Evolutionary conservation across 2,888 invertebrate genomes (phyloP).

Genomic region (Metellina segmentata): DNA sequence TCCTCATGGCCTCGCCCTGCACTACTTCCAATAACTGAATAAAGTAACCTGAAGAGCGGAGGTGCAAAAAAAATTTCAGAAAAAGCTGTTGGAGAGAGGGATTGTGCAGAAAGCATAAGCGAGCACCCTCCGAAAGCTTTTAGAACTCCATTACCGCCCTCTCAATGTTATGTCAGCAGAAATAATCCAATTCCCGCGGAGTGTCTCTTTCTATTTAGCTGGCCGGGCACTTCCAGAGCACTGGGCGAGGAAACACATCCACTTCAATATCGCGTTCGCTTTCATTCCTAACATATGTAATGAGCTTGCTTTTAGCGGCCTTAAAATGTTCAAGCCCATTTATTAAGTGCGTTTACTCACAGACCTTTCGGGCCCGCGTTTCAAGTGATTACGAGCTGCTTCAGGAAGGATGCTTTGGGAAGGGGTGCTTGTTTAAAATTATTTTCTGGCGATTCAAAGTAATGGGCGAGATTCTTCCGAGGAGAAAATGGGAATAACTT

Average conservation of each 20-base stretch:
- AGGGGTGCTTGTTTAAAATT: not conserved
- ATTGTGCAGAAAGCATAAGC: constrained; percentile 9
- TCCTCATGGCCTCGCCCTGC: too few species aligned
- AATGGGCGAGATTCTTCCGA: too few species aligned
- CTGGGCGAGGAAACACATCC: constrained; percentile 21
- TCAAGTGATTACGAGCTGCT: not conserved
- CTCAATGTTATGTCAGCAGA: constrained; percentile 55
- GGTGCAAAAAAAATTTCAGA: not conserved
- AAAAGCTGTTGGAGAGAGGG: not conserved
- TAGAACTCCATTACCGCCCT: constrained; percentile 52
- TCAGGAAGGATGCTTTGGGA: not conserved
- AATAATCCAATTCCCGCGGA: constrained; percentile 62
- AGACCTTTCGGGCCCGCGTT: constrained; percentile 12
- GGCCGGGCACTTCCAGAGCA: not conserved
- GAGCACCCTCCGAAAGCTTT: constrained; percentile 52
- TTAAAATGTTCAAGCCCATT: constrained; percentile 54
- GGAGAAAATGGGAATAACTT: too few species aligned
- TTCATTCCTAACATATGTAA: constrained; percentile 37
- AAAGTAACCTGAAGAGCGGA: too few species aligned
- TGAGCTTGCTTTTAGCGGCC: constrained; percentile 63
- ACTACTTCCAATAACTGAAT: too few species aligned
- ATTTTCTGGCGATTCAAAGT: too few species aligned
- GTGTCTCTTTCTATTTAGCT: constrained; percentile 59
- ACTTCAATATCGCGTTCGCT: constrained; percentile 24
- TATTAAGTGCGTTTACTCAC: constrained; percentile 44